These are phyloP conservation scores for Rhinogobius similis DNA, from an alignment of 2,113 vertebrate genomes.

Conservation along the genomic window DNA sequence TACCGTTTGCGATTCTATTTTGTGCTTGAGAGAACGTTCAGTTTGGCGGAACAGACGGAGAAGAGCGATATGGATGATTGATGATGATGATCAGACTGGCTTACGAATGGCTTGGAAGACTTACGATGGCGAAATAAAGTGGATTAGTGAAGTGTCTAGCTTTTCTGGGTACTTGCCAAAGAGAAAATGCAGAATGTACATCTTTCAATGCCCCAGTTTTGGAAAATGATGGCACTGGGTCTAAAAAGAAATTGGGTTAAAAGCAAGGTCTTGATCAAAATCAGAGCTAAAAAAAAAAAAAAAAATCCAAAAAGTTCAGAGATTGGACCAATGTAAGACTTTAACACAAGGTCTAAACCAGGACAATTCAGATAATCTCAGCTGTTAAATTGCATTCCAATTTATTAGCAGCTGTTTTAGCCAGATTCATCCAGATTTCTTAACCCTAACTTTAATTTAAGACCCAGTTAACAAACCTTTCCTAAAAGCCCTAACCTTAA, in stretches of 20 bases:
- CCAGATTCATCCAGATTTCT: no score
- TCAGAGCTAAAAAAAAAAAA: no score
- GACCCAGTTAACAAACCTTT: no score
- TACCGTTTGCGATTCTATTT: slow-evolving; percentile 40
- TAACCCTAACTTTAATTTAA: no score
- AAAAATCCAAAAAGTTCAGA: no score
- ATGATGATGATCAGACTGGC: slow-evolving; percentile 6
- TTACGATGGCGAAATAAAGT: slow-evolving; percentile 49
- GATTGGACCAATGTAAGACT: no score
- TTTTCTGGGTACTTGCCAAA: background rate
- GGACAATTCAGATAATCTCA: no score
- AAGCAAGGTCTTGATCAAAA: no score
- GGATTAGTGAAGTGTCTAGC: slow-evolving; percentile 12
- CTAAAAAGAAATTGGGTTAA: background rate
- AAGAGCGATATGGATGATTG: slow-evolving; percentile 30
- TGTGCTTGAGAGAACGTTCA: slow-evolving; percentile 59
- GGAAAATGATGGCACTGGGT: slow-evolving; percentile 7
- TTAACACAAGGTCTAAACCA: no score
- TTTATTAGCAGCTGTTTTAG: no score
- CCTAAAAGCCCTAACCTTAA: no score
- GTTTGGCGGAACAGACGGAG: slow-evolving; percentile 27
- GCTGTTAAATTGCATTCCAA: no score
- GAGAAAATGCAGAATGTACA: background rate
- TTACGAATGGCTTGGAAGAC: slow-evolving; percentile 44
- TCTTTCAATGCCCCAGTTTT: background rate